Conservation (phyloP, 1,140 invertebrate genomes). For the Drosophila ficusphila region DNA sequence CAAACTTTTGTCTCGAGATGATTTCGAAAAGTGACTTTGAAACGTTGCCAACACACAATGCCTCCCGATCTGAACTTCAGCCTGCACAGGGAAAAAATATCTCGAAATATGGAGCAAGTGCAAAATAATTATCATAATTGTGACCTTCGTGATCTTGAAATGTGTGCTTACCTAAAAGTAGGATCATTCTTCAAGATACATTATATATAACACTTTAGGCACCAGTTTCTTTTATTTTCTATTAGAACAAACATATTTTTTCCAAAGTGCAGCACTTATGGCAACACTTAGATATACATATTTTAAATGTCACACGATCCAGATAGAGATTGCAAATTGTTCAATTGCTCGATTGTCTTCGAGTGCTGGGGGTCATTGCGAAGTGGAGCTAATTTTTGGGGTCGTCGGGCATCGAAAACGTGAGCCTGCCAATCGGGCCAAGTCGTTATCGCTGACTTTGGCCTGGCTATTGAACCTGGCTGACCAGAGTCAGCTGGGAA, state of each 20-base stretch:
- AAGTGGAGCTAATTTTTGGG: slow-evolving; percentile 69
- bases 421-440: slow-evolving; percentile 34
- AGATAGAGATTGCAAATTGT: slow-evolving; percentile 49
- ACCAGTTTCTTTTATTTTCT: too few species aligned
- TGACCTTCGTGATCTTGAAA: neutral
- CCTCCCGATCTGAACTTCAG: slow-evolving; percentile 45
- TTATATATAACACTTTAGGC: too few species aligned
- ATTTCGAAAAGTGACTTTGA: slow-evolving; percentile 55
- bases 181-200: too few species aligned
- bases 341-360: slow-evolving; percentile 38
- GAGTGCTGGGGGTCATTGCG: slow-evolving; percentile 46
- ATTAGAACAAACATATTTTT: slow-evolving; percentile 1
- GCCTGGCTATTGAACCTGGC: slow-evolving; percentile 67
- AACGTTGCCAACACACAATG: slow-evolving; percentile 28
- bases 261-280: slow-evolving; percentile 24
- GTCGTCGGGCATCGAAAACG: slow-evolving; percentile 50
- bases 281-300: slow-evolving; percentile 27
- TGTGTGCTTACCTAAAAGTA: too few species aligned
- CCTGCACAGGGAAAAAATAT: slow-evolving; percentile 15
- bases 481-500: slow-evolving; percentile 42
- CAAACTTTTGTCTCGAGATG: slow-evolving; percentile 56
- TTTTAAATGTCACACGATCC: slow-evolving; percentile 72
- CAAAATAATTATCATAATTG: neutral
- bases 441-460: slow-evolving; percentile 51
- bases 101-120: neutral